These are phyloP conservation scores for Scaptomyza parva DNA, from an alignment of 2,888 invertebrate species.

Conservation along the genomic window DNA sequence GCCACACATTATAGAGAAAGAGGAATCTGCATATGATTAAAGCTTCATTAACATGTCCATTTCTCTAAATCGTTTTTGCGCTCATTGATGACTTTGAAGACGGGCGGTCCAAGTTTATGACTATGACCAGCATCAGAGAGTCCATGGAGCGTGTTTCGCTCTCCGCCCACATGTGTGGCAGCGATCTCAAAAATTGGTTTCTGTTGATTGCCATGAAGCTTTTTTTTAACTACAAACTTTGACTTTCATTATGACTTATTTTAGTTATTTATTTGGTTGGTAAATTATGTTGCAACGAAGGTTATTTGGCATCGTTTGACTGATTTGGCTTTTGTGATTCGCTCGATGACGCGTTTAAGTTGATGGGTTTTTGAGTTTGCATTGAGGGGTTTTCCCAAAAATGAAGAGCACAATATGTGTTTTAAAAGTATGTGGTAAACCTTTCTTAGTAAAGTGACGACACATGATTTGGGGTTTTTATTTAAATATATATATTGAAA, in stretches of 20 bases:
- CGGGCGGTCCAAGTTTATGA: slow-evolving; percentile 19
- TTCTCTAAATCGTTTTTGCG: slow-evolving; percentile 23
- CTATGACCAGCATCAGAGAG: slow-evolving; percentile 9
- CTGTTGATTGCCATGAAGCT: slow-evolving; percentile 19
- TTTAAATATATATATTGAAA: no score
- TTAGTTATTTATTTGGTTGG: slow-evolving; percentile 41
- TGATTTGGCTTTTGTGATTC: slow-evolving; percentile 13
- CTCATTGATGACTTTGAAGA: slow-evolving; percentile 29
- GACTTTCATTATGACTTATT: slow-evolving; percentile 68
- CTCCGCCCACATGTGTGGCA: slow-evolving; percentile 35
- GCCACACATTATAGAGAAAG: slow-evolving; percentile 9
- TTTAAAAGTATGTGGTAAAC: slow-evolving; percentile 2
- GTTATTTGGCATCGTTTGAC: slow-evolving; percentile 36
- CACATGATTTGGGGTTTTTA: not conserved
- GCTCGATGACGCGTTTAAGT: slow-evolving; percentile 57
- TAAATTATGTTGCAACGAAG: slow-evolving; percentile 65
- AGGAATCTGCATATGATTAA: slow-evolving; percentile 17
- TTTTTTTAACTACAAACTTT: slow-evolving; percentile 20
- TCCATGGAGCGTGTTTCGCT: slow-evolving; percentile 30
- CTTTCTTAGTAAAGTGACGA: slow-evolving; percentile 12
- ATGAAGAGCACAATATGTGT: slow-evolving; percentile 5
- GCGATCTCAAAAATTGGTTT: slow-evolving; percentile 32
- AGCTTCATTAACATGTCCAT: slow-evolving; percentile 24
- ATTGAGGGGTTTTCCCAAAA: slow-evolving; percentile 62
- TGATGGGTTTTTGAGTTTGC: slow-evolving; percentile 11